Base-by-base conservation (phyloP, 2,797 vertebrate species). In the Hapalemur alaotrensis region DNA sequence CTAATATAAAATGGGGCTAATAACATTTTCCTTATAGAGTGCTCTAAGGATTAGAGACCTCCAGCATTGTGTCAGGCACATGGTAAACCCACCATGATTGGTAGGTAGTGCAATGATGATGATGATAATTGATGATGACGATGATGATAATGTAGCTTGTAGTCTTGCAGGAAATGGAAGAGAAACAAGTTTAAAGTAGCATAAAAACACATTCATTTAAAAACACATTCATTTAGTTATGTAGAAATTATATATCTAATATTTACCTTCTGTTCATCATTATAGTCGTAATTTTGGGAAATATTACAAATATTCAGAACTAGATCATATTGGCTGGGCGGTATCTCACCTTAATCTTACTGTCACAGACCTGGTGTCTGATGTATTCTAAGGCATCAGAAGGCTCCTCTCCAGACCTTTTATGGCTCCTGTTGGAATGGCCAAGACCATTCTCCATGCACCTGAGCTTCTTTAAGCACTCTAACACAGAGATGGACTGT, bases 141-240 rank as follows among this genome's bases (percentile, higher is more conserved):
- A 43, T n/a, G 7, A 59, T 75, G 52, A 57, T 85, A 78, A 84
- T 63, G 43, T 38, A 81, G 54, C 25, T n/a, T 67, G 20, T 73
- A 52, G 46, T 69, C 15, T 67, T 89, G 13, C 4, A 92, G 54
- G 54, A 91, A 92, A 73, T 18, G 35, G 18, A 94, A 88, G 38
- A 22, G 52, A 89, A 95, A 96, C 13, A 89, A 52, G 17, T 78
- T 78, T 88, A 84, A 87, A n/a, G 50, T 38, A 67, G 41, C 70
- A 73, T 73, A 91, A 76, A 85, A 78, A 38, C 67, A 85, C 61
- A 52, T 35, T 38, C 38, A 54, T 17, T 63, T 59, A 57, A 76
- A 85, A 78, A 43, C 67, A 85, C 54, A 52, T 35, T 38, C 38
- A 54, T 17, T 63, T 59, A 57, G 52, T 54, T 85, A 41, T 84